These are phyloP conservation scores for Trichosurus vulpecula DNA, from an alignment of 2,797 vertebrate genomes.

Conservation along the genomic window DNA sequence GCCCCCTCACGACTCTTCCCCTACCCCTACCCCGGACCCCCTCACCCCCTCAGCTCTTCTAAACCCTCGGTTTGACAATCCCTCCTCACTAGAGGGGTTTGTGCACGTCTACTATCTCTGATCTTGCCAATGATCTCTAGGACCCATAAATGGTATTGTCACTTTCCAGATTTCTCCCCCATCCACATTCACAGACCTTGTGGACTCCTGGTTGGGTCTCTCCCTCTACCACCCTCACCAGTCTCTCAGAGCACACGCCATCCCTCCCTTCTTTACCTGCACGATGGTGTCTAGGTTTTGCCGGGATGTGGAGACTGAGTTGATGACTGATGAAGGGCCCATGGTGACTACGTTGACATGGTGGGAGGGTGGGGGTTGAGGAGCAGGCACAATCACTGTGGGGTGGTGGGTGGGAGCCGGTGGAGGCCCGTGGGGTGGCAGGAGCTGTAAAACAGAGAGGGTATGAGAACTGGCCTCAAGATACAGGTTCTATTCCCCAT, in stretches of 20 bases:
- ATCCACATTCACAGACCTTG: not conserved
- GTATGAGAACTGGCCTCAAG: not conserved
- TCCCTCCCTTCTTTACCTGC: constrained; percentile 87
- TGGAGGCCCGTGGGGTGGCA: constrained; percentile 89
- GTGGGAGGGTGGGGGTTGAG: constrained; percentile 91
- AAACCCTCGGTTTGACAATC: not conserved
- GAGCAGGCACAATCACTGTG: constrained; percentile 97
- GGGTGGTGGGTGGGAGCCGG: constrained; percentile 97
- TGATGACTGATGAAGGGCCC: constrained; percentile 97
- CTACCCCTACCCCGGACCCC: not conserved
- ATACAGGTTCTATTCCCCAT: not conserved
- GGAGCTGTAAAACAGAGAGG: constrained; percentile 85
- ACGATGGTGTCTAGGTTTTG: constrained; percentile 99
- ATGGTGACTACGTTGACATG: constrained; percentile 98
- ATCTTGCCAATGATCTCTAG: not conserved
- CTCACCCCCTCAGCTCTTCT: not conserved
- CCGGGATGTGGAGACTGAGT: constrained; percentile 96
- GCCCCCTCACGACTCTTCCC: not conserved
- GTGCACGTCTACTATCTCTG: not conserved
- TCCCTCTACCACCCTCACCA: accelerated
- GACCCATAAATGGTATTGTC: not conserved
- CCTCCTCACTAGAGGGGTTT: accelerated
- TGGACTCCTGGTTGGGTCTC: accelerated
- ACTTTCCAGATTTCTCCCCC: not conserved
- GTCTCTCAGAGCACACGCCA: not conserved